Percentiles rank a stretch among this genome's conserved stretches.
phyloP scores from a whole-genome alignment of 2,113 vertebrate species.

The Melanotaenia duboulayi region DNA sequence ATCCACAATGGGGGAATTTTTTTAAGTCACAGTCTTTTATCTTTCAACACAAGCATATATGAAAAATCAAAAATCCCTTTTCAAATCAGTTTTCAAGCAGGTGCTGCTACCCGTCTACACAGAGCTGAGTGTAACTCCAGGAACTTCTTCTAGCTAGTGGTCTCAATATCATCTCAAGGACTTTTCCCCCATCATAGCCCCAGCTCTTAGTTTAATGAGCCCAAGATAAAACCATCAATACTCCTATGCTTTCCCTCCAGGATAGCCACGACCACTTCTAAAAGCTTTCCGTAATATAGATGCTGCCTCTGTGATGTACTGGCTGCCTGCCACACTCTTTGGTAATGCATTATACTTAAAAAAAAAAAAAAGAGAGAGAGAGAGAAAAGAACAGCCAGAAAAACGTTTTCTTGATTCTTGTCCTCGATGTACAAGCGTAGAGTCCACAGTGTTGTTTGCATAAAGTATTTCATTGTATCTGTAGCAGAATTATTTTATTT shows the following conservation, averaged over 20 bases:
- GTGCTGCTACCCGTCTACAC: not conserved
- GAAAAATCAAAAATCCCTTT: not conserved
- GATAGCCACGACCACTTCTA: constrained; percentile 69
- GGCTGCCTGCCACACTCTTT: constrained; percentile 73
- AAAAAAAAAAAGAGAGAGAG: constrained; percentile 23
- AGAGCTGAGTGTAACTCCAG: constrained; percentile 46
- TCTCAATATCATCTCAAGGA: constrained; percentile 81
- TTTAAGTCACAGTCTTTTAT: not conserved
- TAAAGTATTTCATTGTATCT: not conserved
- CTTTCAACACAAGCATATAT: not conserved
- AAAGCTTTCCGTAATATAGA: constrained; percentile 84
- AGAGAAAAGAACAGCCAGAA: not conserved
- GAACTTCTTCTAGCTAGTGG: constrained; percentile 31
- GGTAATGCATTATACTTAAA: constrained; percentile 63
- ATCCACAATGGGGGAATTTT: not conserved
- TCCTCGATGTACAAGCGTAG: not conserved
- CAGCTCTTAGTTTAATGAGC: constrained; percentile 85
- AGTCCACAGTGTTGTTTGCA: not conserved
- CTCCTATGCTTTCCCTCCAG: constrained; percentile 74
- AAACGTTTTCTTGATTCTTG: constrained; percentile 42
- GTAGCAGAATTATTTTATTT: not conserved
- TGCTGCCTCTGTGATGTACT: constrained; percentile 68
- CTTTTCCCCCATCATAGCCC: constrained; percentile 65
- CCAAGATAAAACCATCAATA: constrained; percentile 83
- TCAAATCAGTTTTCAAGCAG: not conserved